Conservation (phyloP, 2,888 invertebrate genomes). For the Cantharis rustica region DNA sequence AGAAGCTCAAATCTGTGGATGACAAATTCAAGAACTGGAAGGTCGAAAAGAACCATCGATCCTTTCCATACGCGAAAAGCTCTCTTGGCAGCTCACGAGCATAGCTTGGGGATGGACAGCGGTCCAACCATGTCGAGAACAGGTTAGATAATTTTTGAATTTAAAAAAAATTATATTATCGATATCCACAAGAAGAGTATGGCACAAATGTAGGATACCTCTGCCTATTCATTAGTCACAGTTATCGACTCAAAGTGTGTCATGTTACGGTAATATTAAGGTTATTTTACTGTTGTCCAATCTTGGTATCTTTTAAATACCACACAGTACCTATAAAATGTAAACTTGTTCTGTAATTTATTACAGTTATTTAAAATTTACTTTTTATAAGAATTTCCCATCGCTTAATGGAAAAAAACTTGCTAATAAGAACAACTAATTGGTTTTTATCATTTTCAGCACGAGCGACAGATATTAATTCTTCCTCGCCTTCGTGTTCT, state of each 20-base stretch:
- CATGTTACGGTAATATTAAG: constrained; percentile 36
- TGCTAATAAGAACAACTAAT: neutral
- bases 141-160: constrained; percentile 51
- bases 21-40: constrained; percentile 69
- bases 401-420: neutral
- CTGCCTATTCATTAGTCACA: constrained; percentile 2
- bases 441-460: constrained; percentile 11
- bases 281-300: constrained; percentile 31
- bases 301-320: constrained; percentile 22
- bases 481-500: constrained; percentile 48
- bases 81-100: constrained; percentile 66
- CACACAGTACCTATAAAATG: constrained; percentile 10
- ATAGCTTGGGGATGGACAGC: constrained; percentile 50
- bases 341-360: constrained; percentile 23
- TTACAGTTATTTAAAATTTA: constrained; percentile 22
- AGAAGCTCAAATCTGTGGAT: constrained; percentile 68
- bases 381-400: constrained; percentile 19
- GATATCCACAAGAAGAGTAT: neutral
- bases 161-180: neutral
- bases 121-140: constrained; percentile 52
- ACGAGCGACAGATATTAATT: constrained; percentile 11
- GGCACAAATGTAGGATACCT: constrained; percentile 10
- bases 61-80: constrained; percentile 76
- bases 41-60: constrained; percentile 68
- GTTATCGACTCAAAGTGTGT: constrained; percentile 26